Evolutionary conservation across 2,797 vertebrate species (phyloP), one percentile per base, ranked within the genome.

Genomic region (Trematomus bernacchii): DNA sequence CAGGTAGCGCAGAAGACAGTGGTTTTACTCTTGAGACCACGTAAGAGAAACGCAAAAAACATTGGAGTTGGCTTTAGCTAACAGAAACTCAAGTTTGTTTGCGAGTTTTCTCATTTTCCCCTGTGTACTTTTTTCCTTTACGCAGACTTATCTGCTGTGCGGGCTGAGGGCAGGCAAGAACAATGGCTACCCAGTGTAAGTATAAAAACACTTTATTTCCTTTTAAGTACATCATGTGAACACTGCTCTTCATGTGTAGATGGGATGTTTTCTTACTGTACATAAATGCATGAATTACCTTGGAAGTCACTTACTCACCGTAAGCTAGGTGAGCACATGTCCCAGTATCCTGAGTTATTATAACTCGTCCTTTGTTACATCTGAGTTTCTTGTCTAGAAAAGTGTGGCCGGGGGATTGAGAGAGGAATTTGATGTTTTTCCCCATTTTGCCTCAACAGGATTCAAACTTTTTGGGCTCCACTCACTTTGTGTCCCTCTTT

Each of bases 141-240:
- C 46, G 15, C 91, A 95, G 95, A 92, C 76, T 90, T 85, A 86
- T 90, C 92, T 94, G 92, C 91, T 91, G 86, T 93, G 92, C 93
- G 83, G 94, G 88, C 92, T 93, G 93, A 94, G 93, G 90, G 90
- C 91, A 94, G 89, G 83, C 91, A 84, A 91, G 80, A 92, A 95
- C 92, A 91, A 96, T 96, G 95, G 95, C 95, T 91, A 95, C 95
- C 89, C 95, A 96, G 94, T 94, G 95, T 96, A 76, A 95, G 95
- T 95, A 82, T 81, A 44, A 72, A 68, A 63, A 80, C 27, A 85
- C 52, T 23, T 37, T 16, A 14, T 79, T 80, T 43, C 2, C 47
- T 19, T 30, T 6, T 13, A 51, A 59, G 21, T 54, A 16, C 6
- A 6, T 54, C 21, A 23, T 37, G n/a, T 40, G 6, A 59, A 55